These are phyloP conservation scores for Hypocryptadius cinnamomeus DNA, from an alignment of 2,113 vertebrate genomes.

Conservation along the genomic window DNA sequence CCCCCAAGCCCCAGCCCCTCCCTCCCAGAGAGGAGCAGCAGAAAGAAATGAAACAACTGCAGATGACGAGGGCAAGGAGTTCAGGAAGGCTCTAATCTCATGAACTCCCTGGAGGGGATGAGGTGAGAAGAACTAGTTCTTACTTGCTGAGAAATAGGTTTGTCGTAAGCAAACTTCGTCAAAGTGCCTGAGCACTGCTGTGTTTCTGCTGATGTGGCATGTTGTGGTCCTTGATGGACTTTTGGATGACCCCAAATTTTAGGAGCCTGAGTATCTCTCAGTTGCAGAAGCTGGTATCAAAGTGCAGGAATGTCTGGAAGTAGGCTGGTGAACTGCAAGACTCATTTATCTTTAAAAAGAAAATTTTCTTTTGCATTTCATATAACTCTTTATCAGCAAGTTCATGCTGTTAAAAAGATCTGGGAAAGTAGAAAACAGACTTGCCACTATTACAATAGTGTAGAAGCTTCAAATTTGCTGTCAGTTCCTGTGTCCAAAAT, in stretches of 20 bases:
- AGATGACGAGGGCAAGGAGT: background rate
- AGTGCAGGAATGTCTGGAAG: background rate
- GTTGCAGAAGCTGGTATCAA: background rate
- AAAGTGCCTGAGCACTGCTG: background rate
- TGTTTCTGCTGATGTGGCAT: background rate
- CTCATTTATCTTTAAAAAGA: background rate
- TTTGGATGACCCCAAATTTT: background rate
- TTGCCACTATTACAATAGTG: background rate
- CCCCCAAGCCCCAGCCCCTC: background rate
- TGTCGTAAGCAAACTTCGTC: background rate
- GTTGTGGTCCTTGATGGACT: background rate
- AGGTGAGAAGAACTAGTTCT: background rate
- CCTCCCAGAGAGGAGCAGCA: background rate
- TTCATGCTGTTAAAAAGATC: background rate
- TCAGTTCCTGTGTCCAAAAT: background rate
- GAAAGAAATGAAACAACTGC: background rate
- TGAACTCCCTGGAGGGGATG: background rate
- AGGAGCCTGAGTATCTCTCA: background rate
- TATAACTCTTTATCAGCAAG: background rate
- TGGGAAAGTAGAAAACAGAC: background rate
- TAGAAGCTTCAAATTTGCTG: background rate
- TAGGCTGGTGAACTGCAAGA: background rate
- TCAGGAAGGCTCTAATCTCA: background rate
- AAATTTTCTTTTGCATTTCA: background rate
- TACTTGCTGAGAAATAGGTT: background rate